phyloP scores from a whole-genome alignment of 2,888 invertebrate species.

The Theodoxus fluviatilis region DNA sequence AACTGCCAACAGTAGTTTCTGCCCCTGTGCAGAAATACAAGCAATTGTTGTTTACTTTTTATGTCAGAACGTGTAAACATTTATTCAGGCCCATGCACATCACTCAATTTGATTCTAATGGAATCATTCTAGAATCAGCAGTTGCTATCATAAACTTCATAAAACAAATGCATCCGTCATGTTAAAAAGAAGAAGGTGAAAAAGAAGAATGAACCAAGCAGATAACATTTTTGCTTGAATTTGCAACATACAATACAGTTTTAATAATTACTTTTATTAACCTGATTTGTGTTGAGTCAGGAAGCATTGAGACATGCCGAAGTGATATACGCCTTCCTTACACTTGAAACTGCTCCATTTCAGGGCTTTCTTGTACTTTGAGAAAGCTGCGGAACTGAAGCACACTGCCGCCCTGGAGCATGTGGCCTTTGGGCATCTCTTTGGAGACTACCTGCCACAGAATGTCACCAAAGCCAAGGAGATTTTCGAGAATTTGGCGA shows the following conservation, averaged over 20 bases:
- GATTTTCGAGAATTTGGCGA: constrained; percentile 79
- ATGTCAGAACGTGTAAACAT: too few species aligned
- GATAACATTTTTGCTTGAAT: not conserved
- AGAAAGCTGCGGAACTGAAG: constrained; percentile 81
- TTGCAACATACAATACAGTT: not conserved
- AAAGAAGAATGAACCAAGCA: not conserved
- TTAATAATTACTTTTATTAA: not conserved
- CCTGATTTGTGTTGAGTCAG: not conserved
- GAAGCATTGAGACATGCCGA: not conserved
- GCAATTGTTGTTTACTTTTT: too few species aligned
- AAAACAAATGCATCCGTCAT: too few species aligned
- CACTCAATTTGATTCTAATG: too few species aligned
- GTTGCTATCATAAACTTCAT: too few species aligned
- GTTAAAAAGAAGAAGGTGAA: too few species aligned
- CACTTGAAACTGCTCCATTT: too few species aligned
- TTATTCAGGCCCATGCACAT: too few species aligned
- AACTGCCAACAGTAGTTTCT: too few species aligned
- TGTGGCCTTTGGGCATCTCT: constrained; percentile 86
- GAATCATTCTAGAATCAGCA: too few species aligned
- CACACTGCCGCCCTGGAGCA: constrained; percentile 83
- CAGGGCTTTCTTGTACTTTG: constrained; percentile 78
- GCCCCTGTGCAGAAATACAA: too few species aligned
- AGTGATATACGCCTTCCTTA: too few species aligned
- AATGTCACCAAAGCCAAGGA: constrained; percentile 79
- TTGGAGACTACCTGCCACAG: constrained; percentile 81